phyloP scores from a whole-genome alignment of 2,113 vertebrate species.

The Lutjanus erythropterus region DNA sequence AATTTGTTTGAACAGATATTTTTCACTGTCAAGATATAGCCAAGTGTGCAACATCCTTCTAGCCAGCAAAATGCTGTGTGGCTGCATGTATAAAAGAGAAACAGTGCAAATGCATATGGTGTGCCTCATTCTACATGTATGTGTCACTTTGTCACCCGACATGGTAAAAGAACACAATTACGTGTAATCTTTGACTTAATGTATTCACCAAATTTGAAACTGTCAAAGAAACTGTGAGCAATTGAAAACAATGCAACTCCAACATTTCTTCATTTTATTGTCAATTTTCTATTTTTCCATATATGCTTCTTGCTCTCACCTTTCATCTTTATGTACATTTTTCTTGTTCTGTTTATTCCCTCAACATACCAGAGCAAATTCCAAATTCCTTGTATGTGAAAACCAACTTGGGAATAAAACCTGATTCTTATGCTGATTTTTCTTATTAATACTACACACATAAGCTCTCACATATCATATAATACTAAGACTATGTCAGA shows the following conservation, averaged over 20 bases:
- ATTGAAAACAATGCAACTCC: background rate
- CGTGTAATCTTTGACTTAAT: background rate
- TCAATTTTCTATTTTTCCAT: too few relatives aligned
- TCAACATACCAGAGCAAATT: too few relatives aligned
- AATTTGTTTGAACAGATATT: constrained; percentile 23
- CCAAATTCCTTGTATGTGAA: too few relatives aligned
- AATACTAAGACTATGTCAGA: background rate
- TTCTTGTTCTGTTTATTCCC: too few relatives aligned
- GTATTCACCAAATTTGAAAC: background rate
- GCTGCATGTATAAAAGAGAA: background rate
- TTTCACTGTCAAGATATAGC: constrained; percentile 1
- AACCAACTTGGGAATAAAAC: too few relatives aligned
- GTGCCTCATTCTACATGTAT: background rate
- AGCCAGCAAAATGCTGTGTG: background rate
- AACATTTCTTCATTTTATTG: too few relatives aligned
- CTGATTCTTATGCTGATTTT: too few relatives aligned
- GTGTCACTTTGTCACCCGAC: background rate
- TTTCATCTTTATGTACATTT: too few relatives aligned
- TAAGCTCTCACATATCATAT: too few relatives aligned
- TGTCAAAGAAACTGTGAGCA: background rate
- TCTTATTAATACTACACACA: background rate
- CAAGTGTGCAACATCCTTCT: background rate
- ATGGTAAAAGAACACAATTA: background rate
- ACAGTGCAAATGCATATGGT: background rate
- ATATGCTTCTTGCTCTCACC: too few relatives aligned